Conservation (phyloP, 1,140 invertebrate genomes). For the Ganaspis sp. region DNA sequence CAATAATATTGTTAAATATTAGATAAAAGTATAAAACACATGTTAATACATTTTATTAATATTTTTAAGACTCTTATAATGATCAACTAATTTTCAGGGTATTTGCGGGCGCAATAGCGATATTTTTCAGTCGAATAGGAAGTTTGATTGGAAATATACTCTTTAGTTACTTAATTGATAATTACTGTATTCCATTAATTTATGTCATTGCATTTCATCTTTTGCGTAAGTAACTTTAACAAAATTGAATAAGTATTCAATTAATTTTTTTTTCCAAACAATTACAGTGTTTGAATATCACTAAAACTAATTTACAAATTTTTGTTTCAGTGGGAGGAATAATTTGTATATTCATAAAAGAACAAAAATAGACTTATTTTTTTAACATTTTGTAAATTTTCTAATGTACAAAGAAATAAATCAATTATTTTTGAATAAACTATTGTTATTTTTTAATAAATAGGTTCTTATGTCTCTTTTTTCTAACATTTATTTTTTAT, state of each 20-base stretch:
- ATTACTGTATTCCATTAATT: conserved; percentile 67
- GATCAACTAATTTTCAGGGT: conserved; percentile 57
- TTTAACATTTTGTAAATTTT: background rate
- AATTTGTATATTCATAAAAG: background rate
- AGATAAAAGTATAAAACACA: no score
- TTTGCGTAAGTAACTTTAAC: conserved; percentile 55
- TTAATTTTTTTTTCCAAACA: background rate
- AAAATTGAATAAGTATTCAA: background rate
- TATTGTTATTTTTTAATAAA: no score
- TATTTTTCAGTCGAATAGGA: conserved; percentile 67
- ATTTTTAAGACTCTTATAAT: no score
- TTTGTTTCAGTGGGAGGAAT: background rate
- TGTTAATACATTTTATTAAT: no score
- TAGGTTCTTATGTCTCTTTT: no score
- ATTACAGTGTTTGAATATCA: background rate
- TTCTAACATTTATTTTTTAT: no score
- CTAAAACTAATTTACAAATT: background rate
- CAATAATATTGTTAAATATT: no score
- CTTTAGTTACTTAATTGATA: conserved; percentile 71
- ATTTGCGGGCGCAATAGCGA: conserved; percentile 67
- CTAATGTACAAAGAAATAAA: background rate
- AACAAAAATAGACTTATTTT: background rate
- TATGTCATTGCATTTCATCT: conserved; percentile 62
- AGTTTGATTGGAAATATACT: conserved; percentile 67
- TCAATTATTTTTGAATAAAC: background rate